A percentile compares a stretch with the other conserved stretches of the same genome.
These are phyloP conservation scores for Pristionchus exspectatus DNA, from an alignment of 2,888 invertebrate species.

Conservation along the genomic window DNA sequence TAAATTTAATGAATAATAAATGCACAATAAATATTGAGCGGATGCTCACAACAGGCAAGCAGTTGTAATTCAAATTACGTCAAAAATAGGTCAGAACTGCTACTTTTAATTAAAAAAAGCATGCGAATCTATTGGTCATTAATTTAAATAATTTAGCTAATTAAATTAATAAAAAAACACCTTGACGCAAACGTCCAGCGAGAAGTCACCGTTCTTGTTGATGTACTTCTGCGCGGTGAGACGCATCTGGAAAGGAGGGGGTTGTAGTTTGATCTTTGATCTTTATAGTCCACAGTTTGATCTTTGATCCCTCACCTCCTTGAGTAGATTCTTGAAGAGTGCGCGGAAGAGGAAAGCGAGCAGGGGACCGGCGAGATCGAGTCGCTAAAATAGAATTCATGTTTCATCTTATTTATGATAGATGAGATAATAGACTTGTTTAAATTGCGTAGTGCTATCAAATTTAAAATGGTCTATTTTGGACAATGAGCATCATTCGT, in stretches of 20 bases:
- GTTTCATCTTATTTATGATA: neutral
- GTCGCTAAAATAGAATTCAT: conserved; percentile 84
- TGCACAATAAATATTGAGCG: no score
- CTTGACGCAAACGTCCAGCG: conserved; percentile 86
- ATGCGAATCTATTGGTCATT: neutral
- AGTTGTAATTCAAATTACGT: conserved; percentile 83
- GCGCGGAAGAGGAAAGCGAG: conserved; percentile 97
- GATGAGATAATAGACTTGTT: neutral
- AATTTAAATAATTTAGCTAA: neutral
- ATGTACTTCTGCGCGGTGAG: conserved; percentile 99
- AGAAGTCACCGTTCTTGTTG: conserved; percentile 98
- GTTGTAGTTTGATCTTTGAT: neutral
- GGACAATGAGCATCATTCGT: no score
- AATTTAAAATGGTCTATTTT: no score
- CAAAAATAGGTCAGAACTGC: no score
- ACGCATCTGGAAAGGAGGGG: conserved; percentile 87
- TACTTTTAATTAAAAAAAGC: no score
- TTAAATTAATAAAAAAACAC: neutral
- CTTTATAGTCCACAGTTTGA: neutral
- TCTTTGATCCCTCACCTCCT: conserved; percentile 69
- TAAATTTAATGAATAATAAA: neutral
- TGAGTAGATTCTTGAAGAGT: conserved; percentile 79
- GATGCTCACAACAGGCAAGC: no score
- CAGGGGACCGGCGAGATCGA: conserved; percentile 97
- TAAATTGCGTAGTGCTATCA: no score